These are phyloP conservation scores for Matsumyia berberina DNA, from an alignment of 2,888 invertebrate genomes.

Conservation along the genomic window DNA sequence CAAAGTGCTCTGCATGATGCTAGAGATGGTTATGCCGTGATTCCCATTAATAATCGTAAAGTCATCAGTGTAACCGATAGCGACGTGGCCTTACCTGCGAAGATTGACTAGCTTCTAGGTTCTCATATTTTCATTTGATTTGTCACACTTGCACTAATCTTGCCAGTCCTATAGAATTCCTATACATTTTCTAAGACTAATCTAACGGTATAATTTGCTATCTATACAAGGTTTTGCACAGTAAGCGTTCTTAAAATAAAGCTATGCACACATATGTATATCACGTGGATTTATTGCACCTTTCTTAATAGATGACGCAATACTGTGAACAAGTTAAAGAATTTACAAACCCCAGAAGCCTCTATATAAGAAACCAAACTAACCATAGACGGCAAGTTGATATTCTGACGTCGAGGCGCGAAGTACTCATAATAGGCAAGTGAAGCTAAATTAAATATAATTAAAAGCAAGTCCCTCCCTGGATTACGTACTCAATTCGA, in stretches of 20 bases:
- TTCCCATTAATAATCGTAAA: no score
- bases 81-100: no score
- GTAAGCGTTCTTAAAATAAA: not conserved
- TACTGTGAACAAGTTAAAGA: not conserved
- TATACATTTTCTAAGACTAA: not conserved
- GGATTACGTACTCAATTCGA: not conserved
- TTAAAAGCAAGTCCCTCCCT: no score
- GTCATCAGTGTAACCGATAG: no score
- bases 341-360: not conserved
- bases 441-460: not conserved
- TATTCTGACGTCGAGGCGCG: conserved; percentile 1
- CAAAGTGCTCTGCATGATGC: no score
- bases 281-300: not conserved
- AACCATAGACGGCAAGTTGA: not conserved
- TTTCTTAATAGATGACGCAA: conserved; percentile 16
- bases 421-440: not conserved
- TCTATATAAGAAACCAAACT: not conserved
- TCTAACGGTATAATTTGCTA: not conserved
- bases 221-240: not conserved
- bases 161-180: not conserved
- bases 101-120: no score
- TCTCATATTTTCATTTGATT: no score
- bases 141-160: no score
- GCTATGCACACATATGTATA: not conserved
- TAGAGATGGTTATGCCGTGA: no score